These are phyloP conservation scores for Lepidothrix coronata DNA, from an alignment of 2,113 vertebrate species.

Conservation along the genomic window DNA sequence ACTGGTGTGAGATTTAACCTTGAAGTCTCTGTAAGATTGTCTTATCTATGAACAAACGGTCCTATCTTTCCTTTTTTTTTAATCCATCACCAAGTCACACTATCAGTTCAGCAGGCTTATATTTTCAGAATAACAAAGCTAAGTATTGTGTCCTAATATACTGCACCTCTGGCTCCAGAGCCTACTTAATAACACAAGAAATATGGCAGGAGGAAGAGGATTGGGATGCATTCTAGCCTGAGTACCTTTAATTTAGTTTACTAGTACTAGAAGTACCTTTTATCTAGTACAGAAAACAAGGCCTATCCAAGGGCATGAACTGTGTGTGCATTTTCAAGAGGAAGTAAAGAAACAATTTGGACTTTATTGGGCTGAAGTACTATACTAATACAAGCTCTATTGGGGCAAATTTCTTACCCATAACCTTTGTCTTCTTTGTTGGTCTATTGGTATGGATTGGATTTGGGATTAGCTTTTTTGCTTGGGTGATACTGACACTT, in stretches of 20 bases:
- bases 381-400: not conserved
- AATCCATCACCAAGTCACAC: not conserved
- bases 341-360: not conserved
- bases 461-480: not conserved
- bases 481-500: not conserved
- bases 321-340: not conserved
- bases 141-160: not conserved
- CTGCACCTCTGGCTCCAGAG: not conserved
- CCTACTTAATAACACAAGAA: not conserved
- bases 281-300: not conserved
- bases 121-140: not conserved
- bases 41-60: not conserved
- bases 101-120: not conserved
- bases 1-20: not conserved
- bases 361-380: not conserved
- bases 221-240: not conserved
- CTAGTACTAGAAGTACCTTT: not conserved
- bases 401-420: not conserved
- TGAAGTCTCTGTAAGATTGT: not conserved
- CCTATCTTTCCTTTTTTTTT: not conserved
- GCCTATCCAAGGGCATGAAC: not conserved
- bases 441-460: not conserved
- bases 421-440: rapidly evolving
- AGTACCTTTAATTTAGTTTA: not conserved
- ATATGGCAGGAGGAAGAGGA: not conserved